Evolutionary conservation across 2,888 invertebrate genomes (phyloP), one percentile per base, ranked within the genome.

Genomic region (Dicranocentrus wangi): DNA sequence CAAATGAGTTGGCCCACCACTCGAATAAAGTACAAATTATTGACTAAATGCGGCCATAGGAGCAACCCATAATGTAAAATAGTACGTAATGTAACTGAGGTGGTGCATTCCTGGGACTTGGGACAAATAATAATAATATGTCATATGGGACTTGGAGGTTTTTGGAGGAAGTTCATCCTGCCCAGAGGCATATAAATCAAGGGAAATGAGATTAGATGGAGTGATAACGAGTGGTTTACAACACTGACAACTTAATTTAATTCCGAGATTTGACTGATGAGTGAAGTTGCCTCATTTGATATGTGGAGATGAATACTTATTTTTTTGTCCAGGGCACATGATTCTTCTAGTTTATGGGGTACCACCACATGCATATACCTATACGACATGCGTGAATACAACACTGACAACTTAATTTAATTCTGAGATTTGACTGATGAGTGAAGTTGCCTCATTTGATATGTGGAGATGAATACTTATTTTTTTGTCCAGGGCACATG

Each of bases 181-280:
- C 60, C 71, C 32, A n/a, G 5, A 61, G 63, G 43, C 13, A 51
- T 17, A 72, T 72, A 63, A 72, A 72, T 72, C 61, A 72, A 42
- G 55, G 1, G 47, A 19, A 72, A 47, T 61, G 61, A 61, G 61
- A 72, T 61, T 72, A 72, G 72, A 72, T 72, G 61, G 27, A 21
- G 42, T 51, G 68, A 51, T 68, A 47, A 68, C 28, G 25, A 43
- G 43, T 39, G 13, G 7, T 25, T 39, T 27, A 55, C 69, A 51
- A 47, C 71, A 71, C 15, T 73, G 73, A 73, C 73, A 73, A 73
- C 73, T 73, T 73, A 73, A 73, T 73, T 73, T 73, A 73, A 73
- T 63, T 73, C 53, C 27, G 32, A 21, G 53, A 55, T 42, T 69
- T 71, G 73, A 73, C 73, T 65, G 73, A 73, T 73, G 63, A 65